Conservation (phyloP, 2,888 invertebrate species). For the Mamestra brassicae region DNA sequence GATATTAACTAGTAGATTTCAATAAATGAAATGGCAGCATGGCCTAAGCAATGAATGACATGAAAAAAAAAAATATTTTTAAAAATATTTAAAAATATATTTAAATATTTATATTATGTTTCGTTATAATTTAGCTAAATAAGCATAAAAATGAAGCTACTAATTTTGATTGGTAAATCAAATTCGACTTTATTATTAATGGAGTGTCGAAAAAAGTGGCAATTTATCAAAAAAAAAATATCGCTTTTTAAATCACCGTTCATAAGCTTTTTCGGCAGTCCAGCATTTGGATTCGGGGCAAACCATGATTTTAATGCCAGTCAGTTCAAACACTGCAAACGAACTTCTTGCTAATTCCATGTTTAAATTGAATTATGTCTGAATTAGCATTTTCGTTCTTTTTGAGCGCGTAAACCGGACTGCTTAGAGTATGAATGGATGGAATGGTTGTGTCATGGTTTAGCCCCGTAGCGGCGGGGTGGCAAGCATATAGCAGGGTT, state of each 20-base stretch:
- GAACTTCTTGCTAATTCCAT: conserved; percentile 8
- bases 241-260: background rate
- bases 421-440: conserved; percentile 6
- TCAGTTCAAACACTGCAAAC: conserved; percentile 14
- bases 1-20: conserved; percentile 8
- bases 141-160: conserved; percentile 26
- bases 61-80: background rate
- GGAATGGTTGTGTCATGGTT: conserved; percentile 27
- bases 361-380: conserved; percentile 6
- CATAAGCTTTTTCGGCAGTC: conserved; percentile 41
- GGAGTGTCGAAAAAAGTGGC: background rate
- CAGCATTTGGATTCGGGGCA: background rate
- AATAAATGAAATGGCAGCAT: background rate
- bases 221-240: background rate
- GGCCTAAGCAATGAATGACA: conserved; percentile 35
- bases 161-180: background rate
- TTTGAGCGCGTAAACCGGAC: conserved; percentile 32
- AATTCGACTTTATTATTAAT: background rate
- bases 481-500: conserved; percentile 25
- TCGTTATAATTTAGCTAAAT: background rate
- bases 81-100: too few species aligned
- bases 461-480: conserved; percentile 24
- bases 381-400: conserved; percentile 7
- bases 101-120: too few species aligned
- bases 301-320: conserved; percentile 30